phyloP scores from a whole-genome alignment of 2,888 invertebrate species.

The Agrypnus murinus region DNA sequence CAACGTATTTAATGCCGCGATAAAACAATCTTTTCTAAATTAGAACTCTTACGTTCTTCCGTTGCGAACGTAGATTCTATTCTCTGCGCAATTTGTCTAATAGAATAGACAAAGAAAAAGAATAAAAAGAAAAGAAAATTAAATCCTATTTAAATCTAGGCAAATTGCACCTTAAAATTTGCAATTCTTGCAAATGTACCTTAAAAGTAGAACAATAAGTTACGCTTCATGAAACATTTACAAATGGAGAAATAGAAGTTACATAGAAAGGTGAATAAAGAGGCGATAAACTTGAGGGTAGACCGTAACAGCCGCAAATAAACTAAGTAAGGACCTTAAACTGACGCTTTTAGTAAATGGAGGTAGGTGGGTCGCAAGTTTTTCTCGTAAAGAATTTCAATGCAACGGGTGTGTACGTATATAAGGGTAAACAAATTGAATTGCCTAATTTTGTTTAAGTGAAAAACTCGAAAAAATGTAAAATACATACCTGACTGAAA shows the following conservation, averaged over 20 bases:
- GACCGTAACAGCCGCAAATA: conserved; percentile 32
- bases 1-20: too few species aligned
- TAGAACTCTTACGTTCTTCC: too few species aligned
- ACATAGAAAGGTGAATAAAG: conserved; percentile 37
- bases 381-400: conserved; percentile 38
- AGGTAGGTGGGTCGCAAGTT: conserved; percentile 5
- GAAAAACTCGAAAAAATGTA: conserved; percentile 24
- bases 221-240: conserved; percentile 37
- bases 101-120: too few species aligned
- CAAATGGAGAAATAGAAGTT: conserved; percentile 32
- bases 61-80: too few species aligned
- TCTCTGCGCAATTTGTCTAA: too few species aligned
- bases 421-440: conserved; percentile 33
- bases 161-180: not conserved
- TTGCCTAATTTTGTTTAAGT: conserved; percentile 23
- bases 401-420: conserved; percentile 32
- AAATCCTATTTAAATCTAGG: not conserved
- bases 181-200: conserved; percentile 4
- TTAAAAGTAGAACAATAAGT: conserved; percentile 33
- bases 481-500: conserved; percentile 37
- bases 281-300: conserved; percentile 37
- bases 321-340: conserved; percentile 32
- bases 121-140: too few species aligned
- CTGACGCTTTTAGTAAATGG: conserved; percentile 33
- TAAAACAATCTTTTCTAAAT: too few species aligned